These are phyloP conservation scores for Theristicus caerulescens DNA, from an alignment of 2,113 vertebrate species.

Conservation along the genomic window DNA sequence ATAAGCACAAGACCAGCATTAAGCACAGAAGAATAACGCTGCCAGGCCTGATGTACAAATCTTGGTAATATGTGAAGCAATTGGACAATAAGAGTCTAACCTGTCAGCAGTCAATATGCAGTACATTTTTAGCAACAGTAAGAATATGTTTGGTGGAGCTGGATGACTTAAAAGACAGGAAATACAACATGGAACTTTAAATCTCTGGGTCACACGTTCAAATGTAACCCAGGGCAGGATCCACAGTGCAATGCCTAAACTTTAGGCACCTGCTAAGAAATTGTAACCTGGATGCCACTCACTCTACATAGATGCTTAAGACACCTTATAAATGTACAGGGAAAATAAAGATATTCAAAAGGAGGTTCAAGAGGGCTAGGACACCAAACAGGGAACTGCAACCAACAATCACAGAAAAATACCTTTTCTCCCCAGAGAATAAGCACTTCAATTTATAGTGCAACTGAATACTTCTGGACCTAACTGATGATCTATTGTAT, in stretches of 20 bases:
- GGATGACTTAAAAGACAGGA: conserved; percentile 3
- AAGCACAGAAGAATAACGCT: neutral
- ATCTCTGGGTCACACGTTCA: neutral
- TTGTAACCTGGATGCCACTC: neutral
- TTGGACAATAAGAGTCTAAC: neutral
- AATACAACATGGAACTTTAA: neutral
- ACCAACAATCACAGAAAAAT: neutral
- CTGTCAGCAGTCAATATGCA: neutral
- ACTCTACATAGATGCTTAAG: neutral
- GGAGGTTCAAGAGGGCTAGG: neutral
- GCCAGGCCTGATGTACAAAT: neutral
- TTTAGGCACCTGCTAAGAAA: neutral
- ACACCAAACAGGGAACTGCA: neutral
- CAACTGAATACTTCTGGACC: neutral
- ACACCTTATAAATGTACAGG: neutral
- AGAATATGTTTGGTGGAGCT: neutral
- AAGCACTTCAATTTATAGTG: neutral
- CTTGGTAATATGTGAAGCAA: neutral
- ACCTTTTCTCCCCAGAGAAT: neutral
- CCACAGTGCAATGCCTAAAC: neutral
- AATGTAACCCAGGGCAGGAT: neutral
- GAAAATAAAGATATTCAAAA: neutral
- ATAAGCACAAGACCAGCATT: neutral
- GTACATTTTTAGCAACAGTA: neutral
- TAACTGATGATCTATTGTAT: neutral